Evolutionary conservation across 2,888 invertebrate genomes (phyloP).

Genomic region (Zhengitettix transpicula): DNA sequence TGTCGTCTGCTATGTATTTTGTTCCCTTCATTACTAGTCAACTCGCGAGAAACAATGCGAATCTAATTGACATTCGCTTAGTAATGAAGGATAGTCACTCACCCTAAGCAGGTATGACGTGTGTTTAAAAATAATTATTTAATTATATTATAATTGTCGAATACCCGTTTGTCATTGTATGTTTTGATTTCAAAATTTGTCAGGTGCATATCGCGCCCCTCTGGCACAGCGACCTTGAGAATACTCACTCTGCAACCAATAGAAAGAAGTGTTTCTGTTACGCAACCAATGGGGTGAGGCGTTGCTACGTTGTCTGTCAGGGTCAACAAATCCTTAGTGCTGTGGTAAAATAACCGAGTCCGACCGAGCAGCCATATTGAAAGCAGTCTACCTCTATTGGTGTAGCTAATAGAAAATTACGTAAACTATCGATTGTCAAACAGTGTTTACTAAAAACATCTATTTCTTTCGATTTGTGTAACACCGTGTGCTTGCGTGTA

Average conservation of each 20-base stretch:
- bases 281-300: slow-evolving; percentile 23
- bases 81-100: no score
- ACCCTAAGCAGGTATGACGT: no score
- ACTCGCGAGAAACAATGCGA: no score
- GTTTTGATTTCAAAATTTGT: slow-evolving; percentile 15
- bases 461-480: slow-evolving; percentile 3
- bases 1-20: no score
- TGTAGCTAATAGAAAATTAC: slow-evolving; percentile 12
- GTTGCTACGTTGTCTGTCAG: slow-evolving; percentile 22
- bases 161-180: no score
- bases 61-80: no score
- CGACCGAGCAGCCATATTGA: slow-evolving; percentile 32
- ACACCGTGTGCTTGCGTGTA: neutral
- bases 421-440: slow-evolving; percentile 9
- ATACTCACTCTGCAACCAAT: slow-evolving; percentile 21
- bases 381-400: slow-evolving; percentile 24
- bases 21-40: no score
- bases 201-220: slow-evolving; percentile 29
- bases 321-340: slow-evolving; percentile 29
- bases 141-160: no score
- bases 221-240: slow-evolving; percentile 30
- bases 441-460: slow-evolving; percentile 4
- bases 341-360: slow-evolving; percentile 28
- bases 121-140: no score
- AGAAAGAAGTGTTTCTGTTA: slow-evolving; percentile 20